phyloP scores from a whole-genome alignment of 2,888 invertebrate genomes.

The Stenolophus ochropezus region DNA sequence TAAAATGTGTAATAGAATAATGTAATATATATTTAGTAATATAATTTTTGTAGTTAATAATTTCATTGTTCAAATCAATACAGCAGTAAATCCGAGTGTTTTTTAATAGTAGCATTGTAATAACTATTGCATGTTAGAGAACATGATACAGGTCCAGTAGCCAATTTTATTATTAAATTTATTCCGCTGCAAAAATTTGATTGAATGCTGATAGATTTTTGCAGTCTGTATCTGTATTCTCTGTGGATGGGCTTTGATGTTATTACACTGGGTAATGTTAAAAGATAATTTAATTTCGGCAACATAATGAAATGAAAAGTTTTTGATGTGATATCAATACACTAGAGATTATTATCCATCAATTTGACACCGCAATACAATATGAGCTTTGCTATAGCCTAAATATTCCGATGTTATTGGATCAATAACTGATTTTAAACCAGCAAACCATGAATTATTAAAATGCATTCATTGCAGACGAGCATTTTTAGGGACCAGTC shows the following conservation, averaged over 20 bases:
- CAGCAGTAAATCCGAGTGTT: no score
- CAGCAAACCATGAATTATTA: conserved; percentile 42
- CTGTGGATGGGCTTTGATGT: background rate
- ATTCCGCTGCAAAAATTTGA: background rate
- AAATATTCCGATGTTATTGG: conserved; percentile 26
- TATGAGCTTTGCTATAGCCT: conserved; percentile 23
- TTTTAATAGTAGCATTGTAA: no score
- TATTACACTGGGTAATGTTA: conserved; percentile 8
- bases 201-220: conserved; percentile 34
- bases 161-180: background rate
- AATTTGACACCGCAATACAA: conserved; percentile 42
- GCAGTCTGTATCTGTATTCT: conserved; percentile 3
- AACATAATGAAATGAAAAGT: conserved; percentile 45
- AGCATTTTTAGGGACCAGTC: conserved; percentile 5
- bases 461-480: conserved; percentile 37
- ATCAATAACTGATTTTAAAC: conserved; percentile 33
- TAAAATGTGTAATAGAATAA: no score
- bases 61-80: no score
- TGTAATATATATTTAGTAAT: no score
- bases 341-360: conserved; percentile 36
- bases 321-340: conserved; percentile 44
- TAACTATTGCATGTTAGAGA: no score
- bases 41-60: no score
- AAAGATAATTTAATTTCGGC: conserved; percentile 42
- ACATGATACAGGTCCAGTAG: no score